Conservation (phyloP, 2,888 invertebrate species). For the Stenurella melanura region DNA sequence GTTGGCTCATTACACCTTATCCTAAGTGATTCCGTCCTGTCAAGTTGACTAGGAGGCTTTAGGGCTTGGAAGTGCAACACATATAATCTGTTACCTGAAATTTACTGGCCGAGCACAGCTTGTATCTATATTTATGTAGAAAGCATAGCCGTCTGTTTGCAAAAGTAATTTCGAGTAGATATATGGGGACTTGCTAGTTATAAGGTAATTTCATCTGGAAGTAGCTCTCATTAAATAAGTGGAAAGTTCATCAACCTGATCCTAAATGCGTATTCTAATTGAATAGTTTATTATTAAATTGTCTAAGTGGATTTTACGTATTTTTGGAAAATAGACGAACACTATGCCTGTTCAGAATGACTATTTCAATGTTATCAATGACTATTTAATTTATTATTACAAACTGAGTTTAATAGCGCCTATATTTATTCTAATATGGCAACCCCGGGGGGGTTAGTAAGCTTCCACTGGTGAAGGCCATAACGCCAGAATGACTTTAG, state of each 20-base stretch:
- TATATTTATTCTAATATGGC: no score
- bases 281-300: no score
- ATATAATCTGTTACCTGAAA: constrained; percentile 21
- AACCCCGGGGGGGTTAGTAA: no score
- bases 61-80: not conserved
- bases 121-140: constrained; percentile 17
- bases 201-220: constrained; percentile 1
- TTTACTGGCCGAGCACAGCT: constrained; percentile 21
- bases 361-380: no score
- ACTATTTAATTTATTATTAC: no score
- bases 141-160: not conserved
- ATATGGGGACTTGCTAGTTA: constrained; percentile 7
- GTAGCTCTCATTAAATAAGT: not conserved
- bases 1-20: not conserved
- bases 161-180: constrained; percentile 16
- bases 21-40: not conserved
- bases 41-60: constrained; percentile 4
- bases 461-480: no score
- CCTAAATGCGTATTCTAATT: not conserved
- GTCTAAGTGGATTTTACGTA: no score
- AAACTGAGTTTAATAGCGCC: no score
- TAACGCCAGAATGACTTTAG: no score
- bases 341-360: no score
- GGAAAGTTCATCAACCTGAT: not conserved
- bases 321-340: no score